Conservation (phyloP, 2,113 vertebrate species). For the Chloropsis hardwickii region DNA sequence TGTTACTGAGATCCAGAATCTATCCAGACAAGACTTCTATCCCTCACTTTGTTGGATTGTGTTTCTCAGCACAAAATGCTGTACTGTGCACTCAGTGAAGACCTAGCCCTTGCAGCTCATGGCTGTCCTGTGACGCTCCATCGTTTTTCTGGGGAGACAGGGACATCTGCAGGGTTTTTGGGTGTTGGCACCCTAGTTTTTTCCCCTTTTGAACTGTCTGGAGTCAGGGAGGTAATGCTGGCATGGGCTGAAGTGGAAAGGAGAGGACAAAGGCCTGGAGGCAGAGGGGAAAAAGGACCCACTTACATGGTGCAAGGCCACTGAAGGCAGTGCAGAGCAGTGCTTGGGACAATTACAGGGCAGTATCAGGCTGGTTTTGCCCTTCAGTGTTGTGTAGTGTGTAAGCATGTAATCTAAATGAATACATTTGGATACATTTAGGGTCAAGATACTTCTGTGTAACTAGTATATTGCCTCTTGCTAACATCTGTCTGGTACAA, state of each 20-base stretch:
- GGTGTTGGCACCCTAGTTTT: rapidly evolving
- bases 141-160: not conserved
- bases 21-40: not conserved
- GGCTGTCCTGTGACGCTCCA: not conserved
- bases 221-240: not conserved
- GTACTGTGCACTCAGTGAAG: not conserved
- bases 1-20: not conserved
- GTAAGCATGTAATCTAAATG: not conserved
- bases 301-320: not conserved
- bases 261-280: not conserved
- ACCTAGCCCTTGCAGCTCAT: not conserved
- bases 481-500: not conserved
- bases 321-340: not conserved
- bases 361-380: not conserved
- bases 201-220: not conserved
- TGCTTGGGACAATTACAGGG: rapidly evolving
- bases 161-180: not conserved
- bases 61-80: not conserved
- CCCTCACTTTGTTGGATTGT: not conserved
- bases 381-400: not conserved
- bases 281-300: not conserved
- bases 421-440: not conserved
- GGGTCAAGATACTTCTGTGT: not conserved
- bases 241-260: not conserved
- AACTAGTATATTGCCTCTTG: not conserved